These are phyloP conservation scores for Tipula vernalis DNA, from an alignment of 2,888 invertebrate species.

Conservation along the genomic window DNA sequence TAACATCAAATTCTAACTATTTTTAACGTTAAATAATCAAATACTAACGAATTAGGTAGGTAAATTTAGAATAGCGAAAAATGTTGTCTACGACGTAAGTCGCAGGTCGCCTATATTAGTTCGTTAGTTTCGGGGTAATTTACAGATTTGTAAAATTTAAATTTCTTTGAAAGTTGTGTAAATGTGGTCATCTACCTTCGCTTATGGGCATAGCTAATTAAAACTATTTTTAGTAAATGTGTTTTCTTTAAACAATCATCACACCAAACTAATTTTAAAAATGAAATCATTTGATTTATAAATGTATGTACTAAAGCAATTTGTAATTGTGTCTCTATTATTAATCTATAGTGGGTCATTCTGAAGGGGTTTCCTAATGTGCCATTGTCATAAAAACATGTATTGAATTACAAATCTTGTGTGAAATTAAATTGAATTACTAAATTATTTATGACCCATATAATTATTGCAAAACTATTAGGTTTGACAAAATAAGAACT, in stretches of 20 bases:
- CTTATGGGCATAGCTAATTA: neutral
- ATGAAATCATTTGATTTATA: neutral
- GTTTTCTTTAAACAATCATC: neutral
- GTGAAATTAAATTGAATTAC: neutral
- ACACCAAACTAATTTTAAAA: neutral
- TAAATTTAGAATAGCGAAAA: no score
- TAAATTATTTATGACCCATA: neutral
- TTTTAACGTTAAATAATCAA: no score
- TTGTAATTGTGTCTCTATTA: neutral
- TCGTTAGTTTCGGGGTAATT: neutral
- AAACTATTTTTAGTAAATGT: neutral
- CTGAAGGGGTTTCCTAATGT: neutral
- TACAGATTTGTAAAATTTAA: neutral
- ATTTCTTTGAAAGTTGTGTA: neutral
- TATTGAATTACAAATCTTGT: neutral
- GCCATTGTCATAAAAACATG: neutral
- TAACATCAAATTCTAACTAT: no score
- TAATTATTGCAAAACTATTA: neutral
- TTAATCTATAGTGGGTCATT: neutral
- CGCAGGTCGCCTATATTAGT: neutral
- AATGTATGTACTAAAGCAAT: neutral
- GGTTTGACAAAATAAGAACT: neutral
- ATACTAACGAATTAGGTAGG: no score
- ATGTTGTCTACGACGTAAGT: no score
- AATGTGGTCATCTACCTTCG: neutral